These are phyloP conservation scores for Laothoe populi DNA, from an alignment of 2,888 invertebrate species.

Conservation along the genomic window DNA sequence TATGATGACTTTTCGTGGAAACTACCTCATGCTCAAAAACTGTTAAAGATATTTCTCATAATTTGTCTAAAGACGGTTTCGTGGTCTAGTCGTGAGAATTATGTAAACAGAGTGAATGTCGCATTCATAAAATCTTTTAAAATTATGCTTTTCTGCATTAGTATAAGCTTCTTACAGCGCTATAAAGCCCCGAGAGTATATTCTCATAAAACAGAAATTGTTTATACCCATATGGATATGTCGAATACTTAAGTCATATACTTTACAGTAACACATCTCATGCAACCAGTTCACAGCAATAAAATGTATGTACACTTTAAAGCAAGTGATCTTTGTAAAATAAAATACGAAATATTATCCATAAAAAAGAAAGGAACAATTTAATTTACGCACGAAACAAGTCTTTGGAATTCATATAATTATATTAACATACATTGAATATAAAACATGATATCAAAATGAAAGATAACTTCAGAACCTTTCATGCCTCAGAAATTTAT, in stretches of 20 bases:
- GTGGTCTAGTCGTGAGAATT: no score
- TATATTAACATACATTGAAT: neutral
- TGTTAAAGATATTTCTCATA: no score
- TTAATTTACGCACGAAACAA: neutral
- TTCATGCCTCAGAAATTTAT: neutral
- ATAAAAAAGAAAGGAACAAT: neutral
- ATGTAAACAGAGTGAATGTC: no score
- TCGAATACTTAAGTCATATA: neutral
- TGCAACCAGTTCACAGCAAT: neutral
- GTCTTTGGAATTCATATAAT: neutral
- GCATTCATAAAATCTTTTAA: no score
- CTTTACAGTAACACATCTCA: neutral
- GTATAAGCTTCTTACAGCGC: neutral
- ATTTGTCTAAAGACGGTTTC: no score
- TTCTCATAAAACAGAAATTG: slow-evolving; percentile 1
- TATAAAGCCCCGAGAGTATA: neutral
- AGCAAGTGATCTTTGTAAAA: neutral
- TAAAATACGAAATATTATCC: neutral
- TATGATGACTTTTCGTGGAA: no score
- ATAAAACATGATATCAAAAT: neutral
- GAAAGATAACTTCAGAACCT: neutral
- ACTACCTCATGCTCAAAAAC: no score
- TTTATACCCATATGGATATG: neutral
- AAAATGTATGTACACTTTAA: neutral
- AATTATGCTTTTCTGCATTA: neutral